Evolutionary conservation across 1,140 invertebrate genomes (phyloP).

Genomic region (Diorhabda carinulata): DNA sequence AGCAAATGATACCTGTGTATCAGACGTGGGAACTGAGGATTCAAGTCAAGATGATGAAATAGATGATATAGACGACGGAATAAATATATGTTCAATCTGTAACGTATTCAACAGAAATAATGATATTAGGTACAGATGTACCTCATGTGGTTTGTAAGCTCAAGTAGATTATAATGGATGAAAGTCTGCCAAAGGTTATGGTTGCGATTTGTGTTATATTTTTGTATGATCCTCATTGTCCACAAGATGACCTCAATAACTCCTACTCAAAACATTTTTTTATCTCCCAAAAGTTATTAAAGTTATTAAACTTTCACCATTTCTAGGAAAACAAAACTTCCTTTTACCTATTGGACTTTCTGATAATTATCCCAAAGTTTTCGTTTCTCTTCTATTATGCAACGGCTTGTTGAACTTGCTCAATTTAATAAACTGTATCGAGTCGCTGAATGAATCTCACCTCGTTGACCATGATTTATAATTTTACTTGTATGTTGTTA

Average conservation of each 20-base stretch:
- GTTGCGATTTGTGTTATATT: conserved; percentile 33
- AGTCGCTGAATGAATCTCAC: too few species aligned
- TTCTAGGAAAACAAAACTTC: neutral
- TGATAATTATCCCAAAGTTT: too few species aligned
- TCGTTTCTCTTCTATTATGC: too few species aligned
- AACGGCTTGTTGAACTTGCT: too few species aligned
- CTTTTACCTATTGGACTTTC: too few species aligned
- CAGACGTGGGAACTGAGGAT: conserved; percentile 31
- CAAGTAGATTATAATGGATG: conserved; percentile 38
- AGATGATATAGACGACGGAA: conserved; percentile 32
- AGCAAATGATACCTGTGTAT: conserved; percentile 22
- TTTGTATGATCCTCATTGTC: conserved; percentile 6
- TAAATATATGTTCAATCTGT: conserved; percentile 34
- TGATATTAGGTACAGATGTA: conserved; percentile 39
- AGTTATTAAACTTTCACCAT: neutral
- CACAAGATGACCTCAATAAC: conserved; percentile 10
- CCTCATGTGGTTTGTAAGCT: conserved; percentile 35
- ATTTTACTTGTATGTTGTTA: too few species aligned
- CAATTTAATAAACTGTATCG: too few species aligned
- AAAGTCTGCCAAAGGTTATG: conserved; percentile 35
- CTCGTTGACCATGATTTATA: too few species aligned
- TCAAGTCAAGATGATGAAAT: conserved; percentile 34
- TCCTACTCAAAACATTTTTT: conserved; percentile 5
- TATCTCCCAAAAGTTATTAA: conserved; percentile 9
- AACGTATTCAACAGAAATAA: conserved; percentile 28